These are phyloP conservation scores for Ranitomeya imitator DNA, from an alignment of 2,113 vertebrate genomes.

Conservation along the genomic window DNA sequence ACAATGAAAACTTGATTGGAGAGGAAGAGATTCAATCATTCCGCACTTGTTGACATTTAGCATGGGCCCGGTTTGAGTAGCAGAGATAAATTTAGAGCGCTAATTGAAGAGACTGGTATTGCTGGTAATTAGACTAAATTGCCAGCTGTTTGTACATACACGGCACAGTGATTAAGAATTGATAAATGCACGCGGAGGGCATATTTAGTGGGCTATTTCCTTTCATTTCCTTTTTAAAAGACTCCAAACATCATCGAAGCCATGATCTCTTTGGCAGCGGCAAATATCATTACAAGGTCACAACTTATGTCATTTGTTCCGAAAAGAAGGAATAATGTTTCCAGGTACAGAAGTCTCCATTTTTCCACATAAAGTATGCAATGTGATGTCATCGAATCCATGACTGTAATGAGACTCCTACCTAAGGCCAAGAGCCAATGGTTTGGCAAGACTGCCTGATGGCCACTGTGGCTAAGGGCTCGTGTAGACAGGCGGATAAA, in stretches of 20 bases:
- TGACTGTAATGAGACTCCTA: neutral
- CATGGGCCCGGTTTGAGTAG: neutral
- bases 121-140: conserved; percentile 39
- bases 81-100: conserved; percentile 43
- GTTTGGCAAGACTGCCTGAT: neutral
- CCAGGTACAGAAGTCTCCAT: neutral
- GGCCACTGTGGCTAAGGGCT: neutral
- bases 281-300: conserved; percentile 23
- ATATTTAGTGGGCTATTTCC: conserved; percentile 37
- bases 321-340: conserved; percentile 2
- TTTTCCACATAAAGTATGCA: neutral
- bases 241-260: conserved; percentile 23
- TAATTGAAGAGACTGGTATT: conserved; percentile 42
- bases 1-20: conserved; percentile 56
- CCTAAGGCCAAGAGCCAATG: neutral
- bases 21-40: conserved; percentile 47
- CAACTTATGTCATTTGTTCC: conserved; percentile 31
- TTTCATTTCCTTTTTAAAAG: conserved; percentile 37
- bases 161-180: conserved; percentile 44
- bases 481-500: too few species aligned
- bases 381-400: neutral
- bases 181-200: conserved; percentile 36
- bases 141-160: conserved; percentile 44
- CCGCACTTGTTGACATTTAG: conserved; percentile 33
- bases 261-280: conserved; percentile 11